Percentiles rank a stretch among this genome's conserved stretches.
Evolutionary conservation across 2,888 invertebrate species (phyloP).

Genomic region (Pogonocherus hispidulus): DNA sequence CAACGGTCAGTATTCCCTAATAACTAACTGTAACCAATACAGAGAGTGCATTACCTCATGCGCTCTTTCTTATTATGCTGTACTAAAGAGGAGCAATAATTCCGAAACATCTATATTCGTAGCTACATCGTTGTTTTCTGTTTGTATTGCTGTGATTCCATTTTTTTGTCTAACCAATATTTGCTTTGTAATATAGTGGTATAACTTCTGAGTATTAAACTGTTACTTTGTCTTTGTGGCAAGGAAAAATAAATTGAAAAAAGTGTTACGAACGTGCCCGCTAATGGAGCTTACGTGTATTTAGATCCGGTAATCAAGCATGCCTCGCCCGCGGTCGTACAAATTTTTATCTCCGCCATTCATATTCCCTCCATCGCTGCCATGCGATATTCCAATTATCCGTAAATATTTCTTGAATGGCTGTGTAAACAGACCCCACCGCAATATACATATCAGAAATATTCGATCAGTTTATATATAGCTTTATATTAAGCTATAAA

Average conservation of each 20-base stretch:
- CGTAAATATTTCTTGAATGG: background rate
- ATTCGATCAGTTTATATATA: conserved; percentile 4
- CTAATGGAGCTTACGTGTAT: conserved; percentile 2
- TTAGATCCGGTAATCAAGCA: background rate
- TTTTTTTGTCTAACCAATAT: too few relatives aligned
- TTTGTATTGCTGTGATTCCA: too few relatives aligned
- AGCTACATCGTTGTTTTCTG: too few relatives aligned
- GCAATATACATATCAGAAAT: too few relatives aligned
- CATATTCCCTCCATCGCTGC: background rate
- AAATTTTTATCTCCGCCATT: conserved; percentile 1
- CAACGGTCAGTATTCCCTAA: too few relatives aligned
- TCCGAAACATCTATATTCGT: too few relatives aligned
- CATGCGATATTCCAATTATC: conserved; percentile 18
- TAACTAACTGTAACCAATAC: too few relatives aligned
- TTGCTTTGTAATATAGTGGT: too few relatives aligned
- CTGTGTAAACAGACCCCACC: background rate
- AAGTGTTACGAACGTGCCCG: background rate
- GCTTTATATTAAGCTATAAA: conserved; percentile 10
- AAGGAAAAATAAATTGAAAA: background rate
- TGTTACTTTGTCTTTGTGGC: background rate
- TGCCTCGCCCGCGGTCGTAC: background rate
- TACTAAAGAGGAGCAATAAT: too few relatives aligned
- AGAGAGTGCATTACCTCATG: too few relatives aligned
- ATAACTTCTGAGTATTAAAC: too few relatives aligned
- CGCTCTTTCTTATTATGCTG: too few relatives aligned